Evolutionary conservation across 2,888 invertebrate genomes (phyloP).

Genomic region (Temnothorax ravouxi): DNA sequence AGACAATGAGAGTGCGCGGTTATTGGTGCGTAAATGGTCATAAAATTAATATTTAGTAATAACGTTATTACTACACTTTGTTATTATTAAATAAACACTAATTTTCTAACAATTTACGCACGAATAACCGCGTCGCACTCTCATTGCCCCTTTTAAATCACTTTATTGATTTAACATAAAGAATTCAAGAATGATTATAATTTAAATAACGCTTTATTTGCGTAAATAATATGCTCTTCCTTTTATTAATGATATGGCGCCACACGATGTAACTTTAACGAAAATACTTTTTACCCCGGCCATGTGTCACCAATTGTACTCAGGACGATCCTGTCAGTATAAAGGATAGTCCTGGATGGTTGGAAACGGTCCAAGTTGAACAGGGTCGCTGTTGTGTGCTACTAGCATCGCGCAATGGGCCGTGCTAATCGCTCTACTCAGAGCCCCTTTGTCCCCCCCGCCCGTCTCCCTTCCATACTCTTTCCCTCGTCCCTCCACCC

Average conservation of each 20-base stretch:
- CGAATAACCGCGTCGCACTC: no score
- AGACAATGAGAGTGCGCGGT: no score
- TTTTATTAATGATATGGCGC: background rate
- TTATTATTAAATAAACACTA: no score
- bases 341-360: constrained; percentile 79
- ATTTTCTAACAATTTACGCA: no score
- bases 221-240: background rate
- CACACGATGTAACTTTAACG: constrained; percentile 5
- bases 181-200: background rate
- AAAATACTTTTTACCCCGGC: constrained; percentile 56
- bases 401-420: constrained; percentile 83
- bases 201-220: constrained; percentile 15
- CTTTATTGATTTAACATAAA: background rate
- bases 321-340: constrained; percentile 70
- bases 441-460: constrained; percentile 75
- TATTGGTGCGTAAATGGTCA: no score
- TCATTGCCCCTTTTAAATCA: no score
- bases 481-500: constrained; percentile 57
- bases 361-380: constrained; percentile 84
- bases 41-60: no score
- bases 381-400: constrained; percentile 82
- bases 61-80: no score
- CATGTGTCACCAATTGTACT: constrained; percentile 65
- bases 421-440: constrained; percentile 84
- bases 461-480: constrained; percentile 53